Percentiles rank a stretch among this genome's conserved stretches.
Evolutionary conservation across 2,113 vertebrate species (phyloP).

Genomic region (Propithecus coquereli): DNA sequence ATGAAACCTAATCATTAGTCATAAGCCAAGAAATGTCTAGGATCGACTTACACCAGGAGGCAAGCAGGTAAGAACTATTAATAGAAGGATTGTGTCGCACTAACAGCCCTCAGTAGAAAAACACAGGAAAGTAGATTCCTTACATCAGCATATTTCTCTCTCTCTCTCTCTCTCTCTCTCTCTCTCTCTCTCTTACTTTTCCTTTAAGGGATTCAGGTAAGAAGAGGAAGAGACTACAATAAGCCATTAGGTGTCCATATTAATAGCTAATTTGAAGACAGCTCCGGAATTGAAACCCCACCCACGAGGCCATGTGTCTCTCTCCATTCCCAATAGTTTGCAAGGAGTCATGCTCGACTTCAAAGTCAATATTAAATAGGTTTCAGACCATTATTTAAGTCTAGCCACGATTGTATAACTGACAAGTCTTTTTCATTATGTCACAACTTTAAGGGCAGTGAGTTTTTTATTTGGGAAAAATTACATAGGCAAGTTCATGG

Average conservation of each 20-base stretch:
- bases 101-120: background rate
- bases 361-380: background rate
- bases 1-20: background rate
- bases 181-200: background rate
- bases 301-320: background rate
- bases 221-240: background rate
- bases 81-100: background rate
- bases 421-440: background rate
- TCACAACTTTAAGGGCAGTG: background rate
- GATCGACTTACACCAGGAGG: too few species aligned
- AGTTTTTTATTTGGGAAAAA: background rate
- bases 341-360: background rate
- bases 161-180: background rate
- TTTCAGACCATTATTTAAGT: background rate
- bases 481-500: background rate
- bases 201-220: background rate
- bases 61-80: background rate
- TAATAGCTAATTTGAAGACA: background rate
- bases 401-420: background rate
- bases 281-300: background rate
- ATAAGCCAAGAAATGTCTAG: background rate
- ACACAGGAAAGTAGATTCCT: background rate
- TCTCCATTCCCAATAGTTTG: background rate
- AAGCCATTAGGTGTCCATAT: background rate
- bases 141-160: background rate